A percentile compares a stretch with the other conserved stretches of the same genome.
phyloP scores from a whole-genome alignment of 1,140 invertebrate genomes.

The Bicyclus anynana region DNA sequence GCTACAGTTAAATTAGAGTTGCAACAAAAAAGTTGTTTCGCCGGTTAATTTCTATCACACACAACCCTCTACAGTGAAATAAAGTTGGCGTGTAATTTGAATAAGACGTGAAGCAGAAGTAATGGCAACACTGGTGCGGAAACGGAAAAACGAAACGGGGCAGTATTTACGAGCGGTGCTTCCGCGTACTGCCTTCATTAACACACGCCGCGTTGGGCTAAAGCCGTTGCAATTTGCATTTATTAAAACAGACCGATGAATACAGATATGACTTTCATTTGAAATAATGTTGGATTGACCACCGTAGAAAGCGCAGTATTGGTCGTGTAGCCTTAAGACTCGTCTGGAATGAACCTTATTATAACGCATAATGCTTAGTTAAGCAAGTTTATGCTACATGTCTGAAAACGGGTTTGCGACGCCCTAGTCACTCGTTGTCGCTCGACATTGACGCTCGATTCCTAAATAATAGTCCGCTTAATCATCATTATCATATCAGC shows the following conservation, averaged over 20 bases:
- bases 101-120: conserved; percentile 69
- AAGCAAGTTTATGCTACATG: no score
- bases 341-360: no score
- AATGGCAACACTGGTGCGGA: conserved; percentile 64
- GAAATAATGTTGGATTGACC: no score
- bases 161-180: conserved; percentile 29
- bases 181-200: conserved; percentile 31
- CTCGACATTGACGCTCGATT: no score
- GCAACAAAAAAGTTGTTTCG: not conserved
- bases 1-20: not conserved
- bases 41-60: not conserved
- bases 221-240: conserved; percentile 24
- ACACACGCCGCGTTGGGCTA: conserved; percentile 20
- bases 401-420: no score
- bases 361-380: no score
- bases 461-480: no score
- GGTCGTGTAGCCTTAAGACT: no score
- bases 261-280: conserved; percentile 12
- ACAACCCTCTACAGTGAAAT: conserved; percentile 15
- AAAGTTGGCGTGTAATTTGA: conserved; percentile 47
- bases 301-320: no score
- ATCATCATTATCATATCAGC: no score
- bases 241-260: conserved; percentile 10
- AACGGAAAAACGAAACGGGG: conserved; percentile 53
- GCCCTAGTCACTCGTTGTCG: no score